phyloP scores from a whole-genome alignment of 2,888 invertebrate genomes.

The Zele albiditarsus region DNA sequence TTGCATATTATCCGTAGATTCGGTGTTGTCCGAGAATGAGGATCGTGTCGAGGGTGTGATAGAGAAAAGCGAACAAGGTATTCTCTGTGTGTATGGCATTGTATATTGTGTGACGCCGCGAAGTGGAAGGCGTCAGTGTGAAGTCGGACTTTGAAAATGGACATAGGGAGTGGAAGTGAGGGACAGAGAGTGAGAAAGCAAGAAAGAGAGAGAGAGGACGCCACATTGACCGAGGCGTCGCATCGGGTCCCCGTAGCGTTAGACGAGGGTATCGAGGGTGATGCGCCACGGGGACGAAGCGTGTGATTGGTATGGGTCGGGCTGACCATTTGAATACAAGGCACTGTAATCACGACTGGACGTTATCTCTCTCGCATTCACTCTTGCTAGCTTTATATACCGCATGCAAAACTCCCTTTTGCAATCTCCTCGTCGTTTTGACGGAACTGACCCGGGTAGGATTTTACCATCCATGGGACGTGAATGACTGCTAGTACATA shows the following conservation, averaged over 20 bases:
- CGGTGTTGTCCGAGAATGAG: not conserved
- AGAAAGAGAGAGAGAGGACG: conserved; percentile 4
- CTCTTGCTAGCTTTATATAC: conserved; percentile 26
- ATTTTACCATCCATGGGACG: not conserved
- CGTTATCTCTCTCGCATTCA: conserved; percentile 45
- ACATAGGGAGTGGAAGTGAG: not conserved
- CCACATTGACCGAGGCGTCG: conserved; percentile 30
- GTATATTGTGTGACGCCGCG: conserved; percentile 35
- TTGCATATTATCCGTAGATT: conserved; percentile 30
- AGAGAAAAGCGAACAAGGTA: conserved; percentile 20
- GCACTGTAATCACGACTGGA: conserved; percentile 69
- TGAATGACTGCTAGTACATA: not conserved
- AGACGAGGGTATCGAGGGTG: conserved; percentile 44
- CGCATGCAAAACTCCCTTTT: conserved; percentile 7
- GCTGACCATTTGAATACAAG: conserved; percentile 72
- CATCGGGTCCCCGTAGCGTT: conserved; percentile 30
- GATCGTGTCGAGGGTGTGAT: conserved; percentile 13
- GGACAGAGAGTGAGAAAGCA: conserved; percentile 31
- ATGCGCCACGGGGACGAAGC: conserved; percentile 40
- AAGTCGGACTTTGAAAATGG: conserved; percentile 22
- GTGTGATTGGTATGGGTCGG: conserved; percentile 70
- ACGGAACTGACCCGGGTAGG: not conserved
- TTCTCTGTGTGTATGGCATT: conserved; percentile 20
- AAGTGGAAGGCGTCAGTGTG: conserved; percentile 33
- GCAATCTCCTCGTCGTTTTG: conserved; percentile 14